These are phyloP conservation scores for Pteropus rufus DNA, from an alignment of 2,797 vertebrate genomes.

Conservation along the genomic window DNA sequence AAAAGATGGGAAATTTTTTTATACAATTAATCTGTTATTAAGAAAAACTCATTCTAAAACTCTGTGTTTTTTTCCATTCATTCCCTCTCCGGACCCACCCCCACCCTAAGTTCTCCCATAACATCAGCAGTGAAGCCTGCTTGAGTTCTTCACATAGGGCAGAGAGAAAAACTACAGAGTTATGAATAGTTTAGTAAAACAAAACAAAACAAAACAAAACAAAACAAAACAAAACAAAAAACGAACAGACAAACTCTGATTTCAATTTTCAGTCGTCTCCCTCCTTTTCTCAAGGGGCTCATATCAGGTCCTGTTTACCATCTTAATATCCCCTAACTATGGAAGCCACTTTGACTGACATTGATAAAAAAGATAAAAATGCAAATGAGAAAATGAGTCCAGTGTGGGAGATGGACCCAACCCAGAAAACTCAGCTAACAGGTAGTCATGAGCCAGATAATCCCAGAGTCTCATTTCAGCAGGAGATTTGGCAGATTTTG, in stretches of 20 bases:
- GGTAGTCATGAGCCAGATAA: background rate
- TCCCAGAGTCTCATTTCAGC: background rate
- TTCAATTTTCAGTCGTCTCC: too few species aligned
- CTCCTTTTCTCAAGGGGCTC: background rate
- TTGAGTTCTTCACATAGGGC: background rate
- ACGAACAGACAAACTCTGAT: too few species aligned
- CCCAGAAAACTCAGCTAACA: background rate
- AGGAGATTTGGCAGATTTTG: too few species aligned
- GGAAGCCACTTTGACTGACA: constrained; percentile 28
- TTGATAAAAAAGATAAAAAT: background rate
- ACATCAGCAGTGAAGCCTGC: background rate
- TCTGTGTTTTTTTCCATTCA: background rate
- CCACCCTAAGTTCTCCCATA: background rate
- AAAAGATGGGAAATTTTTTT: background rate
- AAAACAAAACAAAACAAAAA: too few species aligned
- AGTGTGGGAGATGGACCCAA: too few species aligned
- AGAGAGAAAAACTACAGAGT: background rate
- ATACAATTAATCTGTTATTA: background rate
- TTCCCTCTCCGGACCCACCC: background rate
- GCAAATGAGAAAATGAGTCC: background rate
- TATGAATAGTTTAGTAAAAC: background rate
- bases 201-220: too few species aligned
- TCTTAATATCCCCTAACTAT: background rate
- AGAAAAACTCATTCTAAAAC: background rate
- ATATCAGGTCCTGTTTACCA: background rate